phyloP scores from a whole-genome alignment of 2,888 invertebrate species.

The Leucophenga montana region DNA sequence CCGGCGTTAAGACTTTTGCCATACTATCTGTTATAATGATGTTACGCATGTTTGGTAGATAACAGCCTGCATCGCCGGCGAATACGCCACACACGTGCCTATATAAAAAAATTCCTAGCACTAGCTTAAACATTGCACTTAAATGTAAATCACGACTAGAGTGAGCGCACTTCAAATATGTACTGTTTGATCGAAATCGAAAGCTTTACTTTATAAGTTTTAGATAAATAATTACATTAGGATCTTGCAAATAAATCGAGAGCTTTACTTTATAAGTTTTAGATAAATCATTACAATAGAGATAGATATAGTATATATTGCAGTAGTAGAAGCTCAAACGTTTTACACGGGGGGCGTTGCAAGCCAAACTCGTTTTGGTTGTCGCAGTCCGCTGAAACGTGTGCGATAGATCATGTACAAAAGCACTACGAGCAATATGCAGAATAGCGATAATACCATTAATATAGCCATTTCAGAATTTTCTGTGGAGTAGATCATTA shows the following conservation, averaged over 20 bases:
- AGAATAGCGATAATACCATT: not conserved
- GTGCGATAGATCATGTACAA: constrained; percentile 19
- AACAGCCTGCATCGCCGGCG: not conserved
- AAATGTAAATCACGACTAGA: not conserved
- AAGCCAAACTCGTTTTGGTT: constrained; percentile 16
- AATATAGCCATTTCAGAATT: not conserved
- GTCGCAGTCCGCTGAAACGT: constrained; percentile 3
- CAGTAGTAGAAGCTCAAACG: too few relatives aligned
- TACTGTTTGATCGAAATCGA: not conserved
- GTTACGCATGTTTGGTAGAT: not conserved
- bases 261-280: not conserved
- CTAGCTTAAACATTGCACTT: not conserved
- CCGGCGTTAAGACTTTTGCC: not conserved
- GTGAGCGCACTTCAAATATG: not conserved
- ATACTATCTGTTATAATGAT: constrained; percentile 1
- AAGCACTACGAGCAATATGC: not conserved
- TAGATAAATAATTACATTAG: not conserved
- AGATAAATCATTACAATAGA: not conserved
- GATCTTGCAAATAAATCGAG: not conserved
- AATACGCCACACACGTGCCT: not conserved
- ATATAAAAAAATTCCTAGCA: not conserved
- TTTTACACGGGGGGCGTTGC: not conserved
- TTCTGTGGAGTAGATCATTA: not conserved
- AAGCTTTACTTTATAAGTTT: not conserved
- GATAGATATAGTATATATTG: too few relatives aligned